Percentiles rank a stretch among this genome's conserved stretches.
These are phyloP conservation scores for Neocrepidodera transversa DNA, from an alignment of 2,888 invertebrate species.

Conservation along the genomic window DNA sequence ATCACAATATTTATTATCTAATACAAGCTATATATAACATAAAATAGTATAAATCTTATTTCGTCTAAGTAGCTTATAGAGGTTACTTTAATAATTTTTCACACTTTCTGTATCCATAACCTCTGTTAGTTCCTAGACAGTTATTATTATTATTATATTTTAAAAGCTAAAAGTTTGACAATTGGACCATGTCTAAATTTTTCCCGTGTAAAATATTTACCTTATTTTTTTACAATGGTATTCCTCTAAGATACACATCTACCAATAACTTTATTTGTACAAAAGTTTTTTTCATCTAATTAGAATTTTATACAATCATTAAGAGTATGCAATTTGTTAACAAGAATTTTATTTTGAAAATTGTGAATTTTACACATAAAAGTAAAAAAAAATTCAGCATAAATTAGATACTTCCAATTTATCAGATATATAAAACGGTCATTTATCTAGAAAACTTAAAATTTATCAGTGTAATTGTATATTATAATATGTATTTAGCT, in stretches of 20 bases:
- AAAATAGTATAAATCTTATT: background rate
- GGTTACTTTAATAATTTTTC: background rate
- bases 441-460: too few relatives aligned
- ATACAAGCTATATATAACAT: background rate
- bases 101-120: background rate
- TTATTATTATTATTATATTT: too few relatives aligned
- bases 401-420: too few relatives aligned
- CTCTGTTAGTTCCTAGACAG: background rate
- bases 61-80: background rate
- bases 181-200: background rate
- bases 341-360: too few relatives aligned
- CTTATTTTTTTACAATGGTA: background rate
- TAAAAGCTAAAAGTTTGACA: background rate
- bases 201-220: background rate
- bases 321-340: too few relatives aligned
- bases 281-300: background rate
- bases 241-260: background rate
- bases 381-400: too few relatives aligned
- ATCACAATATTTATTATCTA: constrained; percentile 31
- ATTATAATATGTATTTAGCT: too few relatives aligned
- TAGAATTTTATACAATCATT: background rate
- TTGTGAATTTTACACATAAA: too few relatives aligned
- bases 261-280: background rate
- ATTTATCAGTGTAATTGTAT: too few relatives aligned
- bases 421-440: too few relatives aligned